Conservation (phyloP, 2,113 vertebrate species). For the Sigmodon hispidus region DNA sequence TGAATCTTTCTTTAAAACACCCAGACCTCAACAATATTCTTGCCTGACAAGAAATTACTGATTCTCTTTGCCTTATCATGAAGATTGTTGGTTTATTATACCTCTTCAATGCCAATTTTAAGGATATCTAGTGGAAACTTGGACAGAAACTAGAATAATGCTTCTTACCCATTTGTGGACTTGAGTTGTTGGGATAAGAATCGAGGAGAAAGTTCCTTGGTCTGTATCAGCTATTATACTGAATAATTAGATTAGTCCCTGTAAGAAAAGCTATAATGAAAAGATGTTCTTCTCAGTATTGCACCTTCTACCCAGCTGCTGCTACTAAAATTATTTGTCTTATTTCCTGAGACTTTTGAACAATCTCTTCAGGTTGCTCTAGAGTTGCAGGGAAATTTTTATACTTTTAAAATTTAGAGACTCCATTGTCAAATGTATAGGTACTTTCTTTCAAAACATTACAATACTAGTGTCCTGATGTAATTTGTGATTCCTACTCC, state of each 20-base stretch:
- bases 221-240: neutral
- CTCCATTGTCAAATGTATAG: neutral
- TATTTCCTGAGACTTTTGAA: neutral
- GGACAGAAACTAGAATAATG: neutral
- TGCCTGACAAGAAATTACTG: neutral
- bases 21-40: slow-evolving; percentile 43
- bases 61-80: slow-evolving; percentile 58
- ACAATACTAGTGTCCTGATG: neutral
- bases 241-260: neutral
- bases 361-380: neutral
- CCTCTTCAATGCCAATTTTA: neutral
- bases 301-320: neutral
- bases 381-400: neutral
- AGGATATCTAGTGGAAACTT: neutral
- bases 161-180: neutral
- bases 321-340: neutral
- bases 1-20: slow-evolving; percentile 54
- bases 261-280: slow-evolving; percentile 18
- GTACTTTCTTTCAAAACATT: neutral
- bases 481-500: neutral
- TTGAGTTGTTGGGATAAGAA: neutral
- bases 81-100: slow-evolving; percentile 68
- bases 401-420: neutral
- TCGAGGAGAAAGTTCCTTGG: neutral
- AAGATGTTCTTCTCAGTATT: neutral